Conservation (phyloP, 2,888 invertebrate species). For the Dinocampus coccinellae region DNA sequence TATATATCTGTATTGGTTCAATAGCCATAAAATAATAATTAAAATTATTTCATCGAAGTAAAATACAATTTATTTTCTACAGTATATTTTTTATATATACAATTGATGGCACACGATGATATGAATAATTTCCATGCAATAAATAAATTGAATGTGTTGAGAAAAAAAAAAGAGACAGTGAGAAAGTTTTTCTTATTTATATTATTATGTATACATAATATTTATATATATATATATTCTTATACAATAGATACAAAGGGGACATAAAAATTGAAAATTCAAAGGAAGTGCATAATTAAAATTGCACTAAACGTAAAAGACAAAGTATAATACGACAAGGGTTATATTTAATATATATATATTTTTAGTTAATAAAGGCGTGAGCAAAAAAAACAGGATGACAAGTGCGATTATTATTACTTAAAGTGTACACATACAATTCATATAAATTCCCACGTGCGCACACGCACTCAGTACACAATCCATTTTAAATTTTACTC, state of each 20-base stretch:
- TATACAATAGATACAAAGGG: background rate
- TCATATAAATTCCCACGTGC: slow-evolving; percentile 17
- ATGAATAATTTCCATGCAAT: background rate
- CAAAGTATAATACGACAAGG: background rate
- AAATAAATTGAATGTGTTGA: too few species aligned
- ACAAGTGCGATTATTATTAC: slow-evolving; percentile 18
- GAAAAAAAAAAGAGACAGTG: too few species aligned
- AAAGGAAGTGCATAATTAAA: slow-evolving; percentile 19
- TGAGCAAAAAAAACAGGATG: slow-evolving; percentile 14
- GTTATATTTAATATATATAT: background rate
- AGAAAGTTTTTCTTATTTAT: slow-evolving; percentile 14
- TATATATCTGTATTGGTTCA: too few species aligned
- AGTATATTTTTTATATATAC: too few species aligned
- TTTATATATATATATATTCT: background rate
- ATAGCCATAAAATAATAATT: background rate
- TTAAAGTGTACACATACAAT: background rate
- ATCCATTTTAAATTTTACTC: background rate
- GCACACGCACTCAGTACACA: background rate
- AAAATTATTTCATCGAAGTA: background rate
- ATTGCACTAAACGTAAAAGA: background rate
- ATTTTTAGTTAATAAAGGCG: background rate
- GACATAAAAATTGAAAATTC: background rate
- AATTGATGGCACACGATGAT: background rate
- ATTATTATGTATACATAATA: too few species aligned
- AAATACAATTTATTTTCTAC: too few species aligned